Evolutionary conservation across 2,797 vertebrate species (phyloP), one percentile per base, ranked within the genome.

Genomic region (Euthynnus affinis): DNA sequence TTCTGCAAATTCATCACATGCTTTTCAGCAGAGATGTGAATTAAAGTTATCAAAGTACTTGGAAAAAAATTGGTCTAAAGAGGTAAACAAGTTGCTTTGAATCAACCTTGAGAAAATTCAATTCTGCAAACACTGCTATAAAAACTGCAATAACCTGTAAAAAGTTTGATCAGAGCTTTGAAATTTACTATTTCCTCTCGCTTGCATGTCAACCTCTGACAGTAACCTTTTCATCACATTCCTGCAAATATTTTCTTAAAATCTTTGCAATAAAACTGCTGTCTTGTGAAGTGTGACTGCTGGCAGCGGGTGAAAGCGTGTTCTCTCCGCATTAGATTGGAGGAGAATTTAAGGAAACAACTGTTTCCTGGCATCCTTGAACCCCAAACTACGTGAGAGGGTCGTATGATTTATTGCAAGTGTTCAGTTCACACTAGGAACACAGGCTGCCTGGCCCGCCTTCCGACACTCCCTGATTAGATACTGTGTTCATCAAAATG

Each of bases 321-420:
- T 80, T 84, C 55, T 81, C 34, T 67, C 64, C 66, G n/a, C 34
- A 40, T 81, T 68, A 68, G 58, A 61, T 25, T 2, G 66, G 66
- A 65, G 63, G 46, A 84, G 75, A 89, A 87, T 88, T 80, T 72
- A 71, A 92, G 91, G 93, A 94, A 94, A 87, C 91, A 80, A 91
- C 89, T 79, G 91, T 85, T 93, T 94, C 93, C 92, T 93, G 92
- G n/a, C 71, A 80, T 60, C 64, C 34, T 66, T 32, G 0, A 64
- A 72, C 58, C 69, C 75, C 48, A 56, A 29, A 15, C 46, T 68
- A 72, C 40, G 73, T 60, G 27, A 61, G 84, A 55, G 29, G 27
- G 22, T 72, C 49, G 56, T 67, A 9, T 72, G 80, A 87, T 70
- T 80, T 78, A 84, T 55, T 56, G 22, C 69, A 57, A 48, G 52